Evolutionary conservation across 2,113 vertebrate genomes (phyloP), one percentile per base, ranked within the genome.

Genomic region (Nyctibius bracteatus): DNA sequence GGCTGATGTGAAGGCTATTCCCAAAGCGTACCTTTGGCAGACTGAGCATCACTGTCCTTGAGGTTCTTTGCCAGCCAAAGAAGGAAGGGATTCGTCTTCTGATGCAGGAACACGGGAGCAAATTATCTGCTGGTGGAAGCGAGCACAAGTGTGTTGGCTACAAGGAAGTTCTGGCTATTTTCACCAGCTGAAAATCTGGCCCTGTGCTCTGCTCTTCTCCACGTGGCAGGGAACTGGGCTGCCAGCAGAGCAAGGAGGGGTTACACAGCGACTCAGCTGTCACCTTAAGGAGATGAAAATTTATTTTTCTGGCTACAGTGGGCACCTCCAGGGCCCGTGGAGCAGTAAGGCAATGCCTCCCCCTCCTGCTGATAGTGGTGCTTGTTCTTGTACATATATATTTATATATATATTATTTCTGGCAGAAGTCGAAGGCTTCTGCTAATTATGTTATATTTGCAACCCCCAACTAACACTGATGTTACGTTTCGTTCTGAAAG

Each of bases 191-290:
- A 73, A 81, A 86, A 37, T 84, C 35, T 68, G 59, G 27, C 23
- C 4, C 39, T 55, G 21, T 25, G 18, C 27, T 86, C 72, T 54
- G n/a, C 33, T 59, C 12, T 73, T 71, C 41, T 72, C 33, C 43
- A 5, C 0, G 5, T 71, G 51, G 14, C 21, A 33, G 62, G 25
- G 67, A 86, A 25, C 47, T 11, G 44, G n/a, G 51, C 67, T 80
- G 41, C 54, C 8, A 5, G n/a, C 14, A 46, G 18, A 59, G 54
- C 21, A 55, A 81, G 44, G 24, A 43, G 57, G 21, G 9, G 11
- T 62, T 51, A 39, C 39, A 28, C 8, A 81, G 65, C 0, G 0
- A n/a, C 49, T 41, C 65, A 79, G 47, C 2, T 0, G 24, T 74
- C 61, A 44, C 65, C 28, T 58, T 44, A 71, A 84, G 12, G 39